Percentiles rank a stretch among this genome's conserved stretches.
phyloP scores from a whole-genome alignment of 1,140 invertebrate species.

The Zaprionus ornatus region DNA sequence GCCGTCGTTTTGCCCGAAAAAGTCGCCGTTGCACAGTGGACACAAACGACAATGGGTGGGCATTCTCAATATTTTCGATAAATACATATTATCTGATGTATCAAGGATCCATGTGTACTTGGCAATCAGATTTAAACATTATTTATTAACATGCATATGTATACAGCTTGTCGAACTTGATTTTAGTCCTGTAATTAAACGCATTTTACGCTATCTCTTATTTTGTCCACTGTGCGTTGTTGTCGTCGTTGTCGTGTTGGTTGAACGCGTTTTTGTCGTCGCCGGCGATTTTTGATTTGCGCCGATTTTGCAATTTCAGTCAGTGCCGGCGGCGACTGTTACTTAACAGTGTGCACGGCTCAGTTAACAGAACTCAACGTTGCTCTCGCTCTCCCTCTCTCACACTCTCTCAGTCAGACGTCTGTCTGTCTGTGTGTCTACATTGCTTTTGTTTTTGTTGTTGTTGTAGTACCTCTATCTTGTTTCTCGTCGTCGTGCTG shows the following conservation, averaged over 20 bases:
- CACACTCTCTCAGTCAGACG: not conserved
- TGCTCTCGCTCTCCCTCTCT: constrained; percentile 17
- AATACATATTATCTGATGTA: not conserved
- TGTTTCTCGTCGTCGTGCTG: not conserved
- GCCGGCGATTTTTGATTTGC: constrained; percentile 73
- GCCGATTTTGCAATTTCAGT: constrained; percentile 77
- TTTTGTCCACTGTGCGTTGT: constrained; percentile 39
- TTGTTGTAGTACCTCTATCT: not conserved
- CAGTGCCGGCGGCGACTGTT: constrained; percentile 58
- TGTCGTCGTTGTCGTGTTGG: constrained; percentile 34
- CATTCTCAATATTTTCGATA: not conserved
- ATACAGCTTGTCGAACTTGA: not conserved
- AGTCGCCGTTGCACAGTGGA: constrained; percentile 63
- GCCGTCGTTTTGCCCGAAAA: constrained; percentile 74
- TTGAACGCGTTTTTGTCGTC: constrained; percentile 72
- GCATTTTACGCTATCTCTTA: not conserved
- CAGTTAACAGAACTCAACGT: constrained; percentile 33
- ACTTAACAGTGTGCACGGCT: constrained; percentile 44
- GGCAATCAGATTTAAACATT: not conserved
- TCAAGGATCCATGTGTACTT: not conserved
- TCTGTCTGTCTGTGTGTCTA: not conserved
- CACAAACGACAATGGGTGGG: constrained; percentile 12
- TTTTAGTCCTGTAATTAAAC: not conserved
- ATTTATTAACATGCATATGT: not conserved
- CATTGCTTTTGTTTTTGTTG: not conserved